Percentiles rank a stretch among this genome's conserved stretches.
Evolutionary conservation across 2,888 invertebrate species (phyloP).

Genomic region (Teinopalpus imperialis): DNA sequence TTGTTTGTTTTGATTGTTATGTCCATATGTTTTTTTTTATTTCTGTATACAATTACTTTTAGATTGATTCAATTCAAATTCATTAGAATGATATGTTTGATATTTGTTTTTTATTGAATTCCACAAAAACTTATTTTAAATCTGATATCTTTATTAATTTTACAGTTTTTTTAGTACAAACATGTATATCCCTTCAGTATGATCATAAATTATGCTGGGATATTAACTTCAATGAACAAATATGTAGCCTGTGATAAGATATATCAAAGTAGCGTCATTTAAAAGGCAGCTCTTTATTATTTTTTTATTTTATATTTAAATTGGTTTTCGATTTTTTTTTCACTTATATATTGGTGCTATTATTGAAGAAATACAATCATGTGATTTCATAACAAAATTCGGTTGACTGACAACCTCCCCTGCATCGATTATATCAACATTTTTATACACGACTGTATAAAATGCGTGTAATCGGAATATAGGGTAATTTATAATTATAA

Average conservation of each 20-base stretch:
- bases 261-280: constrained; percentile 14
- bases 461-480: constrained; percentile 71
- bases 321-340: not conserved
- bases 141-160: too few species aligned
- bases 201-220: too few species aligned
- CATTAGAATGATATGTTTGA: too few species aligned
- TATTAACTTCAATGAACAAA: too few species aligned
- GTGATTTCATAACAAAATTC: constrained; percentile 27
- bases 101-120: too few species aligned
- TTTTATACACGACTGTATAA: constrained; percentile 56
- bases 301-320: not conserved
- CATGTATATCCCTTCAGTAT: too few species aligned
- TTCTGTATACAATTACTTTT: too few species aligned
- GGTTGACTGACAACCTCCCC: constrained; percentile 36
- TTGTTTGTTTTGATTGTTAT: too few species aligned
- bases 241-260: constrained; percentile 24
- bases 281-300: constrained; percentile 18
- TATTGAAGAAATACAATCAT: constrained; percentile 9
- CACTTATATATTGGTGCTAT: constrained; percentile 29
- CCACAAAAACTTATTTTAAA: too few species aligned
- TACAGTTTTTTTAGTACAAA: too few species aligned
- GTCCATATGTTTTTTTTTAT: too few species aligned
- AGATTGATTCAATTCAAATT: too few species aligned
- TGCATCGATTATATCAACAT: constrained; percentile 68
- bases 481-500: constrained; percentile 59